phyloP scores from a whole-genome alignment of 2,113 vertebrate species.

The Bos indicus region DNA sequence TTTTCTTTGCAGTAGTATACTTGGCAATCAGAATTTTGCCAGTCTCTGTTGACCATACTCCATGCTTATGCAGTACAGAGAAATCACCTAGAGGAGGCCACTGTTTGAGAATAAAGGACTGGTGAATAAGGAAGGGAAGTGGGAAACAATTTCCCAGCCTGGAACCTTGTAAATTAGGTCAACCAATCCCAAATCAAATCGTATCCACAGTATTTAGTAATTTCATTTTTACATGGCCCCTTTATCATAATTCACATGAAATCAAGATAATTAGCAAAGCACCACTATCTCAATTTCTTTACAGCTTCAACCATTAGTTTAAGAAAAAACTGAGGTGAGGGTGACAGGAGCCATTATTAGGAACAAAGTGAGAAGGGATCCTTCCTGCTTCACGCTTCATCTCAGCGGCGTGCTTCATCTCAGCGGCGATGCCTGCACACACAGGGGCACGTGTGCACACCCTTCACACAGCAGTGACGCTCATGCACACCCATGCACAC shows the following conservation, averaged over 20 bases:
- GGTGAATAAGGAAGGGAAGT: not conserved
- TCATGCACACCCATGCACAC: rapidly evolving
- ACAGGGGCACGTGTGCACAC: rapidly evolving
- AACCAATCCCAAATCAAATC: not conserved
- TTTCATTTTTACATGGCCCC: not conserved
- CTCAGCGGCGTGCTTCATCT: not conserved
- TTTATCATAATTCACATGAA: conserved; percentile 4
- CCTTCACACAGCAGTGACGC: rapidly evolving
- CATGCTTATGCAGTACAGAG: not conserved
- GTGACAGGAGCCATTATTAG: not conserved
- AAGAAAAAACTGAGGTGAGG: conserved; percentile 5
- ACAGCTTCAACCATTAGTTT: conserved; percentile 1
- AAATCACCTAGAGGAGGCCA: not conserved
- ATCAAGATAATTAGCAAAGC: conserved; percentile 1
- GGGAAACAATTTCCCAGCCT: not conserved
- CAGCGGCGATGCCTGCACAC: not conserved
- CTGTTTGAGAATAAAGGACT: not conserved
- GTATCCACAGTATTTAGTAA: not conserved
- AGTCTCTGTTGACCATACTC: not conserved
- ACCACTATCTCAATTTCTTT: not conserved
- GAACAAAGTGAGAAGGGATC: not conserved
- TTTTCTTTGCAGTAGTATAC: not conserved
- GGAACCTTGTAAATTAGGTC: not conserved
- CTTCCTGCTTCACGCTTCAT: not conserved
- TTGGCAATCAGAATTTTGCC: not conserved